phyloP scores from a whole-genome alignment of 92 coral and sea anemone species.

The Porites lobata region DNA sequence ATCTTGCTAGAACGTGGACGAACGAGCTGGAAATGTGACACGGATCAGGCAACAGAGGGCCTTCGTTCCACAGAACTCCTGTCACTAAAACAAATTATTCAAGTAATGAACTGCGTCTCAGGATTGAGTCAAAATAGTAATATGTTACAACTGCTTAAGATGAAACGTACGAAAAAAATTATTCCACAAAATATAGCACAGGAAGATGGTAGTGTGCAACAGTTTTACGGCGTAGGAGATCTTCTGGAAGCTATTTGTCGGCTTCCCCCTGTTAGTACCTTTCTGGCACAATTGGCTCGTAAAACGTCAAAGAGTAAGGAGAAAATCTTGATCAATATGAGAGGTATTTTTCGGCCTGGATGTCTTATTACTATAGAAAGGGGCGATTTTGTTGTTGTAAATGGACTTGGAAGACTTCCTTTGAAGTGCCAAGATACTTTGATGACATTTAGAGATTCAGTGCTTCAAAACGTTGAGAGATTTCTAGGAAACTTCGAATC shows the following conservation, averaged over 20 bases:
- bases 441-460: not conserved
- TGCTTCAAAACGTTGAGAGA: not conserved
- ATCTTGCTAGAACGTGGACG: not conserved
- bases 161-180: conserved; percentile 36
- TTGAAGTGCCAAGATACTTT: conserved; percentile 11
- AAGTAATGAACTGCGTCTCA: not conserved
- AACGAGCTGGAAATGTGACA: not conserved
- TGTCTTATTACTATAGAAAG: not conserved
- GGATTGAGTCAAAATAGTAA: conserved; percentile 5
- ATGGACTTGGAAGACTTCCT: conserved; percentile 25
- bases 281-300: not conserved
- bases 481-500: not conserved
- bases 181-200: not conserved
- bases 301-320: conserved; percentile 27
- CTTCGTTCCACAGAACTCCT: not conserved
- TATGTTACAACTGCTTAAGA: conserved; percentile 33
- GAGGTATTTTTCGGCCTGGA: conserved; percentile 12
- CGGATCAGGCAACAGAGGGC: not conserved
- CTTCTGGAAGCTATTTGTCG: conserved; percentile 7
- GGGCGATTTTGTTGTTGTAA: conserved; percentile 1
- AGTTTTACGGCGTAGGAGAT: conserved; percentile 15
- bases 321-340: conserved; percentile 23
- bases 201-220: not conserved
- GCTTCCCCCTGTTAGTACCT: not conserved
- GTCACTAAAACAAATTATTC: not conserved